phyloP scores from a whole-genome alignment of 2,113 vertebrate genomes.

The Prionailurus viverrinus region DNA sequence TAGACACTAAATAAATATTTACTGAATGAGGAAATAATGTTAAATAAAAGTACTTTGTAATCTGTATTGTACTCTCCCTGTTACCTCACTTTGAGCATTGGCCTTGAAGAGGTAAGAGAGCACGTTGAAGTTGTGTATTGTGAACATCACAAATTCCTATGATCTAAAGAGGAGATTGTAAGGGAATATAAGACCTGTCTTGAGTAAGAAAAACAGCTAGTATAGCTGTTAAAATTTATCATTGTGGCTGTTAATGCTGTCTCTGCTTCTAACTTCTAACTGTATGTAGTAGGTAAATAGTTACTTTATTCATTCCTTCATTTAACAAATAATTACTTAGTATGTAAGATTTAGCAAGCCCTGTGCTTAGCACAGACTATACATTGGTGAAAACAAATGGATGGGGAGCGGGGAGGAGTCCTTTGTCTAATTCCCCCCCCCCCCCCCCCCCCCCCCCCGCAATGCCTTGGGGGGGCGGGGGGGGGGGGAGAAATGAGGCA shows the following conservation, averaged over 20 bases:
- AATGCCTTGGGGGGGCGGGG: neutral
- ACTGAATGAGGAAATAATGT: neutral
- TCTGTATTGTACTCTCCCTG: neutral
- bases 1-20: conserved; percentile 51
- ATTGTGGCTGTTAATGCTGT: neutral
- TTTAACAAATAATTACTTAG: conserved; percentile 45
- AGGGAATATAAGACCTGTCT: neutral
- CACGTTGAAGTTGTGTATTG: neutral
- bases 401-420: neutral
- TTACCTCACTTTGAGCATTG: neutral
- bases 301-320: neutral
- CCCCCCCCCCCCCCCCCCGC: too few species aligned
- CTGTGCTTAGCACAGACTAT: neutral
- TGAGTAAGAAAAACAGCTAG: conserved; percentile 10
- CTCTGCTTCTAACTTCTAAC: neutral
- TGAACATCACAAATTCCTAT: conserved; percentile 14
- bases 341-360: neutral
- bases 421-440: neutral
- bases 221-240: neutral
- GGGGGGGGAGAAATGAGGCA: neutral
- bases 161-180: neutral
- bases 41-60: conserved; percentile 29
- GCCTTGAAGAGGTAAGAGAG: neutral
- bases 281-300: neutral
- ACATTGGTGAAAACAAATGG: conserved; percentile 24